Base-by-base conservation (phyloP, 2,113 vertebrate genomes). In the Dendrocopos noguchii region DNA sequence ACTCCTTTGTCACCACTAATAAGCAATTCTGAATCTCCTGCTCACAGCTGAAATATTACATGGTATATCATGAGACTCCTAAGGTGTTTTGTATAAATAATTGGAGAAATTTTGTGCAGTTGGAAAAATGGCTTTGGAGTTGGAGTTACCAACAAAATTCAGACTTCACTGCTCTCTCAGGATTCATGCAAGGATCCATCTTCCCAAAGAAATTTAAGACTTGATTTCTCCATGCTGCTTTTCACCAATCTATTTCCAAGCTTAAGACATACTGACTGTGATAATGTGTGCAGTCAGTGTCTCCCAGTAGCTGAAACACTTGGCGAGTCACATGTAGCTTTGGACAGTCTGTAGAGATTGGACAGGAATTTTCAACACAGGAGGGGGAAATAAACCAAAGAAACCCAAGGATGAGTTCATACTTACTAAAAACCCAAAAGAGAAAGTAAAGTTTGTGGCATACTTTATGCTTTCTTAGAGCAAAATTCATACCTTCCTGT, bases 201-300 rank as follows among this genome's bases (percentile, higher is more conserved):
- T 81, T 79, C 50, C 33, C 46, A 59, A 76, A 76, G 44, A 72
- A 87, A 57, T 25, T 53, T 47, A 36, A 50, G 3, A 16, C 39
- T 87, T 68, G 8, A 60, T 59, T 90, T 80, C 28, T 50, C 29
- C 19, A 8, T 15, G 7, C 12, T 67, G 33, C 2, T 34, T 87
- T 71, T 73, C 34, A 56, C 9, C 10, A 66, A 3, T 29, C 20
- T 53, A 8, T 36, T 75, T 52, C 76, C 22, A 53, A 64, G 29
- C 19, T 60, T 83, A 66, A 64, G 25, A 47, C 17, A 25, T 7
- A 24, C 1, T 42, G 28, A 13, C 33, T 83, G 16, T 55, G 16
- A 22, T 4, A n/a, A 70, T 24, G 7, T 9, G 8, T 63, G 59
- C 0, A 1, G 8, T n/a, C 75, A 71, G 34, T 4, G 3, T 46